Evolutionary conservation across 2,797 vertebrate species (phyloP), one percentile per base, ranked within the genome.

Genomic region (Cheirogaleus major): DNA sequence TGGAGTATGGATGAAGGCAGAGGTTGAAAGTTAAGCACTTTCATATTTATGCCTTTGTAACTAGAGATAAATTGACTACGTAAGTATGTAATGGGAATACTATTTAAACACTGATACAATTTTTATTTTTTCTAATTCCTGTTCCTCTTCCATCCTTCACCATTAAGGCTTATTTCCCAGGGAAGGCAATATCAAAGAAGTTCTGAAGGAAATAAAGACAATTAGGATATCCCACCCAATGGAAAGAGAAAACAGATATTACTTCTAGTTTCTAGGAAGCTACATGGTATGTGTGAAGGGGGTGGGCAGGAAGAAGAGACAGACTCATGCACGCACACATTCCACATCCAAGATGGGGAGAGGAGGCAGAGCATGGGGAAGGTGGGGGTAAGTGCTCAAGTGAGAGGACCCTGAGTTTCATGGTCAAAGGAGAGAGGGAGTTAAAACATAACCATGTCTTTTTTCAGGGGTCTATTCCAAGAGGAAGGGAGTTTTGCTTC

Each of bases 61-160:
- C 17, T 78, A 87, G 70, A 91, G 38, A 55, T 55, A 48, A 57
- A 43, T 79, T 76, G 52, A 57, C 35, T 45, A 35, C 7, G 1
- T 73, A 85, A 38, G 30, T 92, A 48, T 73, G 9, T 73, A 43
- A 73, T 73, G n/a, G 41, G 55, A 82, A 83, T 43, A 14, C 2
- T 41, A 55, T 90, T 75, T 70, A 72, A 82, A 65, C 18, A 63
- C 11, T 48, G 48, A 38, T 25, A 63, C 5, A n/a, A 59, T 79
- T 87, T 91, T 59, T 65, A 25, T 79, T 72, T 96, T 86, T 83
- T 18, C 59, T 73, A 90, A 50, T 96, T 83, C 50, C 41, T 43
- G 12, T 61, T 83, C 32, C 27, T 78, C 61, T 25, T 79, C 43
- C 6, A 72, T 30, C 69, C 43, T 85, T 84, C 50, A 79, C 32